Percentiles rank a stretch among this genome's conserved stretches.
Evolutionary conservation across 2,797 vertebrate genomes (phyloP).

Genomic region (Hydrocynus forskahlii): DNA sequence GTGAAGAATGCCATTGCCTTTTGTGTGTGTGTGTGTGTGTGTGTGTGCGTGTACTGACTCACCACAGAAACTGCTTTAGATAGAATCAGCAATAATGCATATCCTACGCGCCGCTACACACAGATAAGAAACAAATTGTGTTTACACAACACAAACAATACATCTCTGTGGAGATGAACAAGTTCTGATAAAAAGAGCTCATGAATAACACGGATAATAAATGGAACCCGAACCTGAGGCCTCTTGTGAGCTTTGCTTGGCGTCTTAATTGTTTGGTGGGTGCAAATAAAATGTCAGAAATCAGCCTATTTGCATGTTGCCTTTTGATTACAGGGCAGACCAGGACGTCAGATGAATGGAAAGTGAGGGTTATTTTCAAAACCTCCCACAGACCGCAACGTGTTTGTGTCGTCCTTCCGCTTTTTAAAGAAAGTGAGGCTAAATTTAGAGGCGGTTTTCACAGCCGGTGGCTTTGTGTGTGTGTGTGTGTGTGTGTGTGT

Average conservation of each 20-base stretch:
- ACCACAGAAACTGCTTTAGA: slow-evolving; percentile 28
- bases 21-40: background rate
- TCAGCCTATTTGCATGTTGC: background rate
- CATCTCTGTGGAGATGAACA: slow-evolving; percentile 7
- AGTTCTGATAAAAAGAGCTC: slow-evolving; percentile 4
- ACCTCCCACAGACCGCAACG: slow-evolving; percentile 49
- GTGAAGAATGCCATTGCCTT: background rate
- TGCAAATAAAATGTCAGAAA: background rate
- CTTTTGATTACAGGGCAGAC: slow-evolving; percentile 19
- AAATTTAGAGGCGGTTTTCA: slow-evolving; percentile 73
- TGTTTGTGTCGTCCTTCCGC: slow-evolving; percentile 76
- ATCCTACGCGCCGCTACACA: background rate
- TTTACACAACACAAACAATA: slow-evolving; percentile 6
- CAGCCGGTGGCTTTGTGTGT: slow-evolving; percentile 32
- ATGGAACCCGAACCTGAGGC: background rate
- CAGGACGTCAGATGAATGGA: slow-evolving; percentile 49
- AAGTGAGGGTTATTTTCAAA: slow-evolving; percentile 52
- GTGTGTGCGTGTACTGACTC: slow-evolving; percentile 7
- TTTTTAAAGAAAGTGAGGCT: slow-evolving; percentile 74
- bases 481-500: slow-evolving; percentile 28
- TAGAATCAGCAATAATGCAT: slow-evolving; percentile 24
- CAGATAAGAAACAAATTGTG: slow-evolving; percentile 15
- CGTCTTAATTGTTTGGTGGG: background rate
- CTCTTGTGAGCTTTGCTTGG: too few species aligned
- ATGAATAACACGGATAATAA: slow-evolving; percentile 1